phyloP scores from a whole-genome alignment of 2,797 vertebrate genomes.

The Argentina silus region DNA sequence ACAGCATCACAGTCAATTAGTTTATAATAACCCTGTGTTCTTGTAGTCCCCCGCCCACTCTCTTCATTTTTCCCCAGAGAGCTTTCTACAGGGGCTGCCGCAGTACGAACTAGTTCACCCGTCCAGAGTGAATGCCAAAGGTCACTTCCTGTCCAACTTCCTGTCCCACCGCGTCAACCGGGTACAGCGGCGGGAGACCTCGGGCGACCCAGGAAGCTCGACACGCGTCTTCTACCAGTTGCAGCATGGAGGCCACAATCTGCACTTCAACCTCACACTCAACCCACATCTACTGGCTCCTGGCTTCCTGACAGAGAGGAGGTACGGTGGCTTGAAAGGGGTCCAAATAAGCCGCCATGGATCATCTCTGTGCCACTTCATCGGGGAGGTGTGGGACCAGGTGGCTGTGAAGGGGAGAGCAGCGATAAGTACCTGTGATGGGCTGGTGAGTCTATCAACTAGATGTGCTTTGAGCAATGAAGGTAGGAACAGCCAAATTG shows the following conservation, averaged over 20 bases:
- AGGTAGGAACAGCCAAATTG: too few relatives aligned
- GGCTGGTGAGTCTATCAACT: slow-evolving; percentile 85
- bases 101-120: slow-evolving; percentile 89
- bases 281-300: slow-evolving; percentile 87
- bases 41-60: slow-evolving; percentile 36
- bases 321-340: slow-evolving; percentile 74
- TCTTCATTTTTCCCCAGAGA: slow-evolving; percentile 51
- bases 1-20: slow-evolving; percentile 28
- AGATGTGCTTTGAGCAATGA: neutral
- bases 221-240: slow-evolving; percentile 83
- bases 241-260: slow-evolving; percentile 72
- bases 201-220: slow-evolving; percentile 28
- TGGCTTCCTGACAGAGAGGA: slow-evolving; percentile 86
- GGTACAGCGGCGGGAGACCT: slow-evolving; percentile 80
- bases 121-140: slow-evolving; percentile 84
- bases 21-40: slow-evolving; percentile 3
- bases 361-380: slow-evolving; percentile 82
- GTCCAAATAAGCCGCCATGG: slow-evolving; percentile 67
- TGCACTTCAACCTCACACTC: slow-evolving; percentile 91
- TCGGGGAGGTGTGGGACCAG: slow-evolving; percentile 84
- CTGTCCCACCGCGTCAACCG: slow-evolving; percentile 80
- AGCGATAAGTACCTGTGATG: slow-evolving; percentile 90
- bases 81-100: slow-evolving; percentile 52
- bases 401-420: slow-evolving; percentile 76
- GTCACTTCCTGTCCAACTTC: slow-evolving; percentile 89